Evolutionary conservation across 2,113 vertebrate genomes (phyloP), one percentile per base, ranked within the genome.

Genomic region (Hystrix cristata): DNA sequence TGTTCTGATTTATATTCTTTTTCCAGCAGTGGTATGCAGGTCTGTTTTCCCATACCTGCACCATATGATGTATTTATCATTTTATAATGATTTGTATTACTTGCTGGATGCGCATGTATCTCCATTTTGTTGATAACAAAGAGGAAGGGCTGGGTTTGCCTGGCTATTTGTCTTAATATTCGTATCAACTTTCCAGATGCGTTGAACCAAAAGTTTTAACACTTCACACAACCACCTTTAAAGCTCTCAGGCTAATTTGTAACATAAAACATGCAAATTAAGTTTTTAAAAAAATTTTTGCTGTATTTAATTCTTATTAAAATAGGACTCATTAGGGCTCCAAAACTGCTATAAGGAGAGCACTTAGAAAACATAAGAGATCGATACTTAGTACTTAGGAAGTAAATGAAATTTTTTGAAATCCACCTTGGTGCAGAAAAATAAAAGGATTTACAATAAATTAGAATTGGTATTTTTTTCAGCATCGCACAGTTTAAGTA

Each of bases 271-370:
- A 43, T 81, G 23, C 69, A 88, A 78, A 65, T 31, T 53, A 82
- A 46, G 27, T 67, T 71, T 71, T 64, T 16, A 38, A 38, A 38
- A 38, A 38, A 38, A 38, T 46, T 76, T 18, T 43, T 34, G 8
- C 55, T 74, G 19, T 51, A 23, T 71, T 94, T 95, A 87, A 93
- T 92, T 59, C 64, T 86, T 95, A 76, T 90, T 90, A 92, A 83
- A 95, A 69, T 51, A 64, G 60, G 81, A 69, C 83, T 95, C 53
- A 53, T 72, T 55, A 53, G 48, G 21, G 31, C 31, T 34, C 60
- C 14, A 3, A 64, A 80, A 91, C 31, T 85, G 31, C 19, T 84
- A 1, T 65, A 74, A 48, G 51, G 13, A 87, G 59, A 43, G 6
- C 4, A 51, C 81, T 93, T 60, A 43, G 76, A 64, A 90, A 94